Evolutionary conservation across 2,888 invertebrate species (phyloP), one percentile per base, ranked within the genome.

Genomic region (Gymnocheta viridis): DNA sequence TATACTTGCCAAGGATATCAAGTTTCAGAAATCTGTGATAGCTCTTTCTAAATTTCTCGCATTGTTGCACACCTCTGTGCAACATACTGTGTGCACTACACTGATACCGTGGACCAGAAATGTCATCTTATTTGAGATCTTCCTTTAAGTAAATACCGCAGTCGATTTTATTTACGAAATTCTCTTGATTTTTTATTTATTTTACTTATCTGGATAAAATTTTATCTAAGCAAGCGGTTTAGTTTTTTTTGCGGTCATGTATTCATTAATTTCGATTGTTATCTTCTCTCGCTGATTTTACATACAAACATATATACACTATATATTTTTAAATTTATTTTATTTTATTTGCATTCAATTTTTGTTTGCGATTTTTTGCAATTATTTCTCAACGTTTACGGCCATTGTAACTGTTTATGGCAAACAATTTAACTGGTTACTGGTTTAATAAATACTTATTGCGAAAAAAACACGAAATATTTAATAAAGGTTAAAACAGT

Each of bases 341-440:
- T 49, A 38, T 38, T 29, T 38, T 22, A 14, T 49, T 56, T 56
- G 27, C 14, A 1, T 69, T 19, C 0, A 38, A 19, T 64, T 41
- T n/a, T 6, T 49, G 3, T 24, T 19, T 9, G 7, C 1, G 0
- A 14, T 10, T 69, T 60, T 51, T 49, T 67, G 58, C 44, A 58
- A 77, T 69, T 7, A 24, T 58, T 67, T 44, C 47, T 27, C 24
- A 17, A 62, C 51, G 47, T 51, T 60, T 69, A 69, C 60, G 69
- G 67, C 24, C 49, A 77, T 38, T 62, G 38, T 32, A 77, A 58
- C 38, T 49, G 49, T 69, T 69, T 58, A 49, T 49, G 47, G 29
- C 27, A 24, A 69, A 51, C 14, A 22, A n/a, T n/a, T 14, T 29
- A 66, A 49, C 32, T 49, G n/a, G 35, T 32, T 38, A 58, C 41